These are phyloP conservation scores for Empis stercorea DNA, from an alignment of 2,888 invertebrate species.

Conservation along the genomic window DNA sequence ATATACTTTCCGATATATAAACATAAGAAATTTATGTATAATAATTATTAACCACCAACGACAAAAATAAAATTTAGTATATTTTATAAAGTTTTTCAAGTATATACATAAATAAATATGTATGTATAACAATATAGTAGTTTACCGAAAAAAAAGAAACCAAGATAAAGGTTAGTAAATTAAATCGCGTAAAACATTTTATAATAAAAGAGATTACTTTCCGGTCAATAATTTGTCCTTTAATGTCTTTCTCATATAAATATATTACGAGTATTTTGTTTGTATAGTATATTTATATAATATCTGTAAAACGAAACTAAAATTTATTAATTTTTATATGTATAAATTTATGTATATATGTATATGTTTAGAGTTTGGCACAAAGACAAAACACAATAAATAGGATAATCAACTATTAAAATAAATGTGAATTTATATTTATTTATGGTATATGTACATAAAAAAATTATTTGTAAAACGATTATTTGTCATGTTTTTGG, in stretches of 20 bases:
- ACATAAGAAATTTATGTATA: no score
- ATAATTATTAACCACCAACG: no score
- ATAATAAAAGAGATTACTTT: background rate
- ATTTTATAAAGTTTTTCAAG: no score
- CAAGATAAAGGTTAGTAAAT: background rate
- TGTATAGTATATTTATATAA: no score
- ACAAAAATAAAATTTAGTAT: no score
- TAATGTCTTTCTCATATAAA: background rate
- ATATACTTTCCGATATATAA: no score
- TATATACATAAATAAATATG: no score
- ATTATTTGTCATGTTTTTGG: no score
- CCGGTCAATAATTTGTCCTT: constrained; percentile 3
- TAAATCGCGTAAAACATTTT: background rate
- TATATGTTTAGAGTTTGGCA: background rate
- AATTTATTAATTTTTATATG: background rate
- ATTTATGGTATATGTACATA: background rate
- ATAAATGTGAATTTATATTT: background rate
- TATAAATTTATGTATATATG: background rate
- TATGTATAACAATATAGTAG: no score
- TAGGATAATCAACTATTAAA: background rate
- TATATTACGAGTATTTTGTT: no score
- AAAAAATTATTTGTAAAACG: no score
- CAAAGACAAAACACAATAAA: background rate
- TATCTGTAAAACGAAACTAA: background rate
- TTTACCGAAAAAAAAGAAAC: background rate